Evolutionary conservation across 2,888 invertebrate species (phyloP).

Genomic region (Cabera pusaria): DNA sequence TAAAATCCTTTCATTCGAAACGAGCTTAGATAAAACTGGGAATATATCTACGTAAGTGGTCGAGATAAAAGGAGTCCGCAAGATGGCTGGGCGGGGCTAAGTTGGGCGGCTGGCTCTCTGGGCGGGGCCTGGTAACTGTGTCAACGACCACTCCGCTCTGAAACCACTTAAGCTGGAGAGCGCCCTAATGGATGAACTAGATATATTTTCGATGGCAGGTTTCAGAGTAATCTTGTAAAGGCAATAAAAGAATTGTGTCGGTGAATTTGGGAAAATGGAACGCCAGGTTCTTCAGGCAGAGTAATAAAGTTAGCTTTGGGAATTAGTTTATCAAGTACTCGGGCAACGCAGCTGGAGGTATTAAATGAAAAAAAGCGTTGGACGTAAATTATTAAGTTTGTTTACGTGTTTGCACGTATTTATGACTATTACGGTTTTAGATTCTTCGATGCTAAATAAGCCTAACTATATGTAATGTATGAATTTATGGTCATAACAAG

Average conservation of each 20-base stretch:
- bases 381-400: no score
- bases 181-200: slow-evolving; percentile 42
- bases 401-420: no score
- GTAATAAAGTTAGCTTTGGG: no score
- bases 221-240: slow-evolving; percentile 25
- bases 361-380: no score
- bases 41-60: slow-evolving; percentile 44
- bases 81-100: slow-evolving; percentile 45
- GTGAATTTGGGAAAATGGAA: slow-evolving; percentile 16
- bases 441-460: no score
- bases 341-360: no score
- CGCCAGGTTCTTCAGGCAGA: slow-evolving; percentile 5
- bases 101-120: slow-evolving; percentile 45
- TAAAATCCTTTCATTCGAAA: slow-evolving; percentile 24
- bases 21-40: slow-evolving; percentile 42
- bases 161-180: slow-evolving; percentile 44
- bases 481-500: no score
- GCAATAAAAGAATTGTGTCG: slow-evolving; percentile 28
- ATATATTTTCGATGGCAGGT: slow-evolving; percentile 25
- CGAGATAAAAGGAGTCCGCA: slow-evolving; percentile 32
- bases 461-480: no score
- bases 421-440: no score
- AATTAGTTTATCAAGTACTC: no score
- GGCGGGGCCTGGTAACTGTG: slow-evolving; percentile 61
- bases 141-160: slow-evolving; percentile 57